These are phyloP conservation scores for Chaetura pelagica DNA, from an alignment of 2,113 vertebrate species.

Conservation along the genomic window DNA sequence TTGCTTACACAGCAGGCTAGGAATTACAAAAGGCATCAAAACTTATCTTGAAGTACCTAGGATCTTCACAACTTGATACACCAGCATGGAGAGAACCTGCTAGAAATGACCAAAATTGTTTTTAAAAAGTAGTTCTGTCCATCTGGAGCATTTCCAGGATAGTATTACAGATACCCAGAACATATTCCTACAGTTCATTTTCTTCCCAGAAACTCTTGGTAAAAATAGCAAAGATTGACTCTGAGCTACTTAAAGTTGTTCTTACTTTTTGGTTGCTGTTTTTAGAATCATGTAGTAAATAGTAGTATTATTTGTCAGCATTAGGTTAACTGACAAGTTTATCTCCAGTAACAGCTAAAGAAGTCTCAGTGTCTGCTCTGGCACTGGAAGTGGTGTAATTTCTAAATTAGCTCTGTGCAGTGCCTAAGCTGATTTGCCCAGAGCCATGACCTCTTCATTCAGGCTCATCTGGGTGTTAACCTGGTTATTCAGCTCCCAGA, in stretches of 20 bases:
- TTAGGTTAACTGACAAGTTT: neutral
- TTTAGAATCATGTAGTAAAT: neutral
- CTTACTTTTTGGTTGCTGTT: neutral
- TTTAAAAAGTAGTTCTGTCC: neutral
- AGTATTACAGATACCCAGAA: neutral
- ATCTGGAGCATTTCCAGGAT: neutral
- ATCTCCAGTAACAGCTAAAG: neutral
- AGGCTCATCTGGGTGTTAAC: neutral
- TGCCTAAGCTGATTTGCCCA: neutral
- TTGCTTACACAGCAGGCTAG: neutral
- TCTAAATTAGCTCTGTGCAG: neutral
- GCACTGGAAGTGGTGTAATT: neutral
- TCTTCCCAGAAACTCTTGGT: slow-evolving; percentile 4
- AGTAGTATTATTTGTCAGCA: neutral
- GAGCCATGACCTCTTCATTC: neutral
- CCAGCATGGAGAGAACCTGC: accelerated
- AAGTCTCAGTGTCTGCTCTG: accelerated
- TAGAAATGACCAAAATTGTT: neutral
- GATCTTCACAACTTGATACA: neutral
- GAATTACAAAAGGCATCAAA: neutral
- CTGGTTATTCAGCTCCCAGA: neutral
- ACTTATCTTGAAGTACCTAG: neutral
- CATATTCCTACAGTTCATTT: neutral
- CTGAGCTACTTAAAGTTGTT: neutral
- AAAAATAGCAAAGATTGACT: slow-evolving; percentile 28